Percentiles rank a stretch among this genome's conserved stretches.
These are phyloP conservation scores for Anadara kagoshimensis DNA, from an alignment of 1,140 invertebrate species.

Conservation along the genomic window DNA sequence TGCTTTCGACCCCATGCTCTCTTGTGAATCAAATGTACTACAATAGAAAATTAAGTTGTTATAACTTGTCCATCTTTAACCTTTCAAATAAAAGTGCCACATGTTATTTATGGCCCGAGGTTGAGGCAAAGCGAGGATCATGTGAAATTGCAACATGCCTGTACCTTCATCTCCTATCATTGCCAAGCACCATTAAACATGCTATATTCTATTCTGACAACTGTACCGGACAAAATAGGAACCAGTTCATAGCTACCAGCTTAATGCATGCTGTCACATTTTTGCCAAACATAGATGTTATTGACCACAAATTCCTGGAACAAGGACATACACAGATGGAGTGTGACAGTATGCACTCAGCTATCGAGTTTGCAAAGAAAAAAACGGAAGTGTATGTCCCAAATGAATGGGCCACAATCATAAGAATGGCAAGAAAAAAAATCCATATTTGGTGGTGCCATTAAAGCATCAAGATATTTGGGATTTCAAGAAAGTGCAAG, in stretches of 20 bases:
- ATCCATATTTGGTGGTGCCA: slow-evolving; percentile 26
- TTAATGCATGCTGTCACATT: no score
- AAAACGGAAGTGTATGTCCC: slow-evolving; percentile 26
- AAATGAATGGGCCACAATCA: slow-evolving; percentile 32
- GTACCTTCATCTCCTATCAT: slow-evolving; percentile 15
- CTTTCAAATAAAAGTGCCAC: background rate
- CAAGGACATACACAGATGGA: slow-evolving; percentile 6
- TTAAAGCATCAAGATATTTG: slow-evolving; percentile 29
- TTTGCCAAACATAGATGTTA: no score
- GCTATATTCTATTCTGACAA: slow-evolving; percentile 14
- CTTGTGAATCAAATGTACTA: slow-evolving; percentile 16
- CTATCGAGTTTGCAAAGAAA: slow-evolving; percentile 54
- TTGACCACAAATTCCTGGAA: no score
- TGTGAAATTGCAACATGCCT: slow-evolving; percentile 28
- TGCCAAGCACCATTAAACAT: slow-evolving; percentile 5
- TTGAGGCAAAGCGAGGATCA: slow-evolving; percentile 15
- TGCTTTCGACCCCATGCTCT: slow-evolving; percentile 14
- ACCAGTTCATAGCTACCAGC: no score
- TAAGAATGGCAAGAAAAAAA: slow-evolving; percentile 25
- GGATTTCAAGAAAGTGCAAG: slow-evolving; percentile 26
- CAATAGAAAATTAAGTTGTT: slow-evolving; percentile 27
- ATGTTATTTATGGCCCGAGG: slow-evolving; percentile 25
- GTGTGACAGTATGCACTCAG: slow-evolving; percentile 37
- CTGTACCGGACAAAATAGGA: no score
- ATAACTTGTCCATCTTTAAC: slow-evolving; percentile 27